Base-by-base conservation (phyloP, 2,888 invertebrate species). In the Coelinius sp. region DNA sequence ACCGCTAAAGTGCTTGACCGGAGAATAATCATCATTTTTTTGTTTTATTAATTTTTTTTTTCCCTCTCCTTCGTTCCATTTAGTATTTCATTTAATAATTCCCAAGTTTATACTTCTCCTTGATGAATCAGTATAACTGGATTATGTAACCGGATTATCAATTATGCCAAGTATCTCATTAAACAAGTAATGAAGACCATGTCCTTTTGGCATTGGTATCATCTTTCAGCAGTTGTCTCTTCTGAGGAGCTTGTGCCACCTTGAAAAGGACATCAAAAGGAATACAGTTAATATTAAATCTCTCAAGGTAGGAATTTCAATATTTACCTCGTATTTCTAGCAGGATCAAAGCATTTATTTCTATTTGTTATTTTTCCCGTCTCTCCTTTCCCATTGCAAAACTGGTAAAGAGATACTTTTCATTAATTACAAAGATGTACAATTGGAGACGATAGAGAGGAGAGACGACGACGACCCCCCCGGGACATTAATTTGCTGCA, bases 271-370 rank as follows among this genome's bases (percentile, higher is more conserved):
- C 83, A 81, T 84, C 82, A 83, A 83, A 84, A 83, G 84, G 83
- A 84, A 83, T 83, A 78, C 80, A 78, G 76, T 84, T 84, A 83
- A 84, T 83, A 82, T 83, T 82, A 83, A 84, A 82, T 81, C 80
- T 74, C 63, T 38, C 70, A 70, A 78, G 83, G 83, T 83, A 83
- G 24, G 78, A 81, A 84, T 84, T 82, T 77, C 72, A 76, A 72
- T 81, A 78, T 83, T 80, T 82, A 79, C 79, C 24, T 17, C 38
- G 24, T 25, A 22, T 38, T 63, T 27, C 24, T 38, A 22, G 41
- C 1, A 41, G 71, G 76, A 73, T 78, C 79, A 81, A 81, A 81
- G 80, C 73, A 77, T 64, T 59, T 71, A 49, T 52, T 44, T 46
- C 49, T 64, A 59, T 71, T 67, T 66, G 22, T 46, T 67, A 17